Evolutionary conservation across 1,140 invertebrate species (phyloP), one percentile per base, ranked within the genome.

Genomic region (Drosophila bifasciata): DNA sequence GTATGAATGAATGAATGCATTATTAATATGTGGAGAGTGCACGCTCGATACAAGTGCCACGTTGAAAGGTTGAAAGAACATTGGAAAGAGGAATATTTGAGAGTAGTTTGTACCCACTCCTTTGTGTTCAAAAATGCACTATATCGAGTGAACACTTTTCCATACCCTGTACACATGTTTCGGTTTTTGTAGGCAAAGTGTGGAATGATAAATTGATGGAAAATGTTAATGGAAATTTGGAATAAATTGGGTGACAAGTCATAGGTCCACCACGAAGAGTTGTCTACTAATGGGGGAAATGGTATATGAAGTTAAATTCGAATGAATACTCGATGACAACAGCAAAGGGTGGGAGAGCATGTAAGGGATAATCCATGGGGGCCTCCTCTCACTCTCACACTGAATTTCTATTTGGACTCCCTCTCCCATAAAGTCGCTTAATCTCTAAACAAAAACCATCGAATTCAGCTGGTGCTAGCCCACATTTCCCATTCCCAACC

Each of bases 141-240:
- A 7, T 25, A 25, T 8, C 25, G 25, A 25, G 25, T 7, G 25
- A 5, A 45, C 59, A 59, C 58, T 58, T 59, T 59, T 59, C 56
- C 36, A 15, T 16, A 16, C 9, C 25, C 32, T 17, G 9, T 2
- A 46, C 32, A 36, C 32, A 46, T 21, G 23, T 51, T 51, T 13
- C 32, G 49, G 36, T 13, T 51, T 59, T 64, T 59, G 56, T 45
- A 52, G 36, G 43, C 50, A 17, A 39, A 71, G 41, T 45, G 41
- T 46, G 15, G 46, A 28, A 79, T 79, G 79, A 71, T 84, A 52
- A 80, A 83, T 80, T 61, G 56, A 39, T 39, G n/a, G 48, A 50
- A 70, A 50, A 39, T 61, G 49, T 7, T 32, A 36, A 46, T 56
- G 51, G 39, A 56, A 46, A 28, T 63, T 46, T 39, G 43, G 36